Conservation (phyloP, 2,797 vertebrate genomes). For the Brotula barbata region DNA sequence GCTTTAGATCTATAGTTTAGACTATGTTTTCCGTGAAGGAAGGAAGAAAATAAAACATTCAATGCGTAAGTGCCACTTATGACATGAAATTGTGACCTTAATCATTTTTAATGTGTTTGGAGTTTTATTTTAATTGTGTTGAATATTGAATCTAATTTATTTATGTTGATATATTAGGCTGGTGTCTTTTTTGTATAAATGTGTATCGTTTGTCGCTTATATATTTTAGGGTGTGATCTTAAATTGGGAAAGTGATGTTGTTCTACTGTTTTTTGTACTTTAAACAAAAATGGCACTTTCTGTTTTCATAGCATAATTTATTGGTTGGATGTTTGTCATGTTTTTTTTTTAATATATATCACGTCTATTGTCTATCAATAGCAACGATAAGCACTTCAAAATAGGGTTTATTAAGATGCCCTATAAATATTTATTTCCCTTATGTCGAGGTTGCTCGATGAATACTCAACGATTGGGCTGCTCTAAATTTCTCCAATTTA, state of each 20-base stretch:
- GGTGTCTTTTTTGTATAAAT: slow-evolving; percentile 86
- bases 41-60: slow-evolving; percentile 53
- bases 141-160: slow-evolving; percentile 79
- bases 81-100: slow-evolving; percentile 92
- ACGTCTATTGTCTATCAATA: slow-evolving; percentile 69
- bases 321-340: slow-evolving; percentile 63
- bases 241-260: slow-evolving; percentile 80
- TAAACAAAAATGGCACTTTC: slow-evolving; percentile 85
- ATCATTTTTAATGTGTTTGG: slow-evolving; percentile 81
- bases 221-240: slow-evolving; percentile 87
- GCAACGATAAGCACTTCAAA: slow-evolving; percentile 85
- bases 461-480: slow-evolving; percentile 35
- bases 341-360: slow-evolving; percentile 77
- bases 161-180: slow-evolving; percentile 81
- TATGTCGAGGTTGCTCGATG: slow-evolving; percentile 51
- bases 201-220: slow-evolving; percentile 82
- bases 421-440: slow-evolving; percentile 61
- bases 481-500: neutral
- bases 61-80: slow-evolving; percentile 82
- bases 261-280: too few relatives aligned
- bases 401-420: slow-evolving; percentile 59
- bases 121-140: slow-evolving; percentile 74
- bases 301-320: slow-evolving; percentile 66
- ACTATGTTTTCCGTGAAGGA: slow-evolving; percentile 62
- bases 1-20: slow-evolving; percentile 72